These are phyloP conservation scores for Goniozus legneri DNA, from an alignment of 1,140 invertebrate genomes.

Conservation along the genomic window DNA sequence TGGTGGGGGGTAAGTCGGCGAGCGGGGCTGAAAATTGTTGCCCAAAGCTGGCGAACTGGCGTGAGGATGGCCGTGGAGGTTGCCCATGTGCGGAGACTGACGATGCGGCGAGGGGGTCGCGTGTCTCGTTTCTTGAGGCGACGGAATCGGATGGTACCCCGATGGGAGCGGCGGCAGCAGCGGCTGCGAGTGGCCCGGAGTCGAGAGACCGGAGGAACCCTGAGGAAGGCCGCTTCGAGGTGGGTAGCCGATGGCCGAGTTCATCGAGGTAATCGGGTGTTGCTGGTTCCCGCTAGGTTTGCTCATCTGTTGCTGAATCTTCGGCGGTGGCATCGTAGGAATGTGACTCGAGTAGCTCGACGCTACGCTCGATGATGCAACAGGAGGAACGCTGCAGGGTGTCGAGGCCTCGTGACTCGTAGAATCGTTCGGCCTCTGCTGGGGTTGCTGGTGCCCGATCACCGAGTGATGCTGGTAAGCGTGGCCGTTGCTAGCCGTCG, in stretches of 20 bases:
- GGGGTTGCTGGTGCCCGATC: constrained; percentile 6
- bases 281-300: constrained; percentile 17
- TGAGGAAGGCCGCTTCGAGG: constrained; percentile 15
- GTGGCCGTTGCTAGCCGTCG: neutral
- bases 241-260: constrained; percentile 21
- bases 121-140: constrained; percentile 29
- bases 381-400: too few species aligned
- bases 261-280: constrained; percentile 24
- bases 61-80: constrained; percentile 34
- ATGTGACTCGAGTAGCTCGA: constrained; percentile 43
- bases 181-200: constrained; percentile 17
- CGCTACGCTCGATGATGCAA: too few species aligned
- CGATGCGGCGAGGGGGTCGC: constrained; percentile 31
- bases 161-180: constrained; percentile 34
- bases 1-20: constrained; percentile 45
- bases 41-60: constrained; percentile 38
- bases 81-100: constrained; percentile 39
- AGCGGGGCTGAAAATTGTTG: constrained; percentile 41
- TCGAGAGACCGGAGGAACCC: constrained; percentile 23
- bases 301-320: constrained; percentile 14
- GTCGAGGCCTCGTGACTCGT: too few species aligned
- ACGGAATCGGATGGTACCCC: constrained; percentile 27
- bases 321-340: constrained; percentile 39
- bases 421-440: neutral
- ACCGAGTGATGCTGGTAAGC: neutral